These are phyloP conservation scores for Pseudanteris insignis DNA, from an alignment of 2,888 invertebrate genomes.

Conservation along the genomic window DNA sequence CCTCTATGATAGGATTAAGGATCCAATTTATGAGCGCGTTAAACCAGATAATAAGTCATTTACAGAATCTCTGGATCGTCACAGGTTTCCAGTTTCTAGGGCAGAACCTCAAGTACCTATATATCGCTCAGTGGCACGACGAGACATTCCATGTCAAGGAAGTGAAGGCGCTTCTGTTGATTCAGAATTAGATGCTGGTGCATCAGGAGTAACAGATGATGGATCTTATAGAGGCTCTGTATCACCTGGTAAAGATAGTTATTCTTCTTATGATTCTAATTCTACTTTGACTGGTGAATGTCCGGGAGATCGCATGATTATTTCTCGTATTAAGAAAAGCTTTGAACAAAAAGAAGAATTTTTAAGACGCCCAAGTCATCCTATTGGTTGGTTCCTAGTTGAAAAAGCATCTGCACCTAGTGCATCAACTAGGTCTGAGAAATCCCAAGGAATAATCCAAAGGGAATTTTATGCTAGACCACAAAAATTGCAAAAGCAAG, in stretches of 20 bases:
- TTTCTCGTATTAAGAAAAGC: conserved; percentile 82
- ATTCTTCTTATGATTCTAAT: conserved; percentile 75
- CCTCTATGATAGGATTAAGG: conserved; percentile 61
- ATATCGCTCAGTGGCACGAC: conserved; percentile 52
- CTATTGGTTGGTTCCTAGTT: conserved; percentile 71
- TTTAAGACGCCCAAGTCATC: conserved; percentile 77
- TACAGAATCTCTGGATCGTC: conserved; percentile 51
- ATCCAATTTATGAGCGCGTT: conserved; percentile 63
- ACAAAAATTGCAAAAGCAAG: conserved; percentile 77
- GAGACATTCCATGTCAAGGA: conserved; percentile 65
- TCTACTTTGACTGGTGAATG: conserved; percentile 74
- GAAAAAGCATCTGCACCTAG: conserved; percentile 42
- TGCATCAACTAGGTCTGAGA: not conserved
- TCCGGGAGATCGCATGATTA: conserved; percentile 76
- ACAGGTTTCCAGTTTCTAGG: conserved; percentile 59
- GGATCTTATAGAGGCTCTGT: conserved; percentile 70
- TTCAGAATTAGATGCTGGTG: conserved; percentile 45
- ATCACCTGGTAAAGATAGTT: conserved; percentile 74
- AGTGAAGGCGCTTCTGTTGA: conserved; percentile 67
- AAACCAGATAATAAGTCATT: conserved; percentile 56
- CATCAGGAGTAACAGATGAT: conserved; percentile 63
- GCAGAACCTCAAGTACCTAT: conserved; percentile 64
- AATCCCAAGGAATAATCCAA: conserved; percentile 66
- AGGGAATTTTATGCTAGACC: conserved; percentile 83
- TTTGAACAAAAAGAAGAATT: conserved; percentile 92